These are phyloP conservation scores for Neofelis nebulosa DNA, from an alignment of 2,113 vertebrate species.

Conservation along the genomic window DNA sequence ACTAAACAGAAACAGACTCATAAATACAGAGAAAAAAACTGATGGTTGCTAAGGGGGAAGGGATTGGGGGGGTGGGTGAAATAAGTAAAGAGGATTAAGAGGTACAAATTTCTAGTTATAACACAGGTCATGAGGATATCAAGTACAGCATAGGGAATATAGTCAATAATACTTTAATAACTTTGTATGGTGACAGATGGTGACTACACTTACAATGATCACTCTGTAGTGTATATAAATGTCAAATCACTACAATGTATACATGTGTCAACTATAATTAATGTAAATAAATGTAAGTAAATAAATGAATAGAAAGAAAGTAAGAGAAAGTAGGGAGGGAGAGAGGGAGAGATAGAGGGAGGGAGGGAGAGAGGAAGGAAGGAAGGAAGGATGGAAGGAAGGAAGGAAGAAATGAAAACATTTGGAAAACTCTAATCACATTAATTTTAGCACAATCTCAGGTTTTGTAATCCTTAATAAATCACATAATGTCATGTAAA, in stretches of 20 bases:
- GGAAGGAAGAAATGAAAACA: background rate
- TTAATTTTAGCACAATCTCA: conserved; percentile 20
- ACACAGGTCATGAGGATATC: background rate
- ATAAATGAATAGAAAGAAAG: background rate
- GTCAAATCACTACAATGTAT: background rate
- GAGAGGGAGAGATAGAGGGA: too few species aligned
- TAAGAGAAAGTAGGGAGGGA: background rate
- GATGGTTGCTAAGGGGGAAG: background rate
- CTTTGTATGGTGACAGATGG: background rate
- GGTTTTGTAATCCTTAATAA: conserved; percentile 6
- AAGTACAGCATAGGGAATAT: background rate
- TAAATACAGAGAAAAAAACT: background rate
- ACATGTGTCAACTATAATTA: background rate
- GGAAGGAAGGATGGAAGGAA: background rate
- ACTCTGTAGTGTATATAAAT: background rate
- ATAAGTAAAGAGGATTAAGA: background rate
- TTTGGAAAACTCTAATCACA: background rate
- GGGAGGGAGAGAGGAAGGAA: background rate
- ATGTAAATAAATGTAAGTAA: background rate
- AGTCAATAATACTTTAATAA: background rate
- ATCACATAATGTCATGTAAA: background rate
- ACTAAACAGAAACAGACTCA: background rate
- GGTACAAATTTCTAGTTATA: background rate
- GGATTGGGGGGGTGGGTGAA: background rate
- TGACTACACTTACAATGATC: background rate